Evolutionary conservation across 2,888 invertebrate species (phyloP), one percentile per base, ranked within the genome.

Genomic region (Sympetrum striolatum): DNA sequence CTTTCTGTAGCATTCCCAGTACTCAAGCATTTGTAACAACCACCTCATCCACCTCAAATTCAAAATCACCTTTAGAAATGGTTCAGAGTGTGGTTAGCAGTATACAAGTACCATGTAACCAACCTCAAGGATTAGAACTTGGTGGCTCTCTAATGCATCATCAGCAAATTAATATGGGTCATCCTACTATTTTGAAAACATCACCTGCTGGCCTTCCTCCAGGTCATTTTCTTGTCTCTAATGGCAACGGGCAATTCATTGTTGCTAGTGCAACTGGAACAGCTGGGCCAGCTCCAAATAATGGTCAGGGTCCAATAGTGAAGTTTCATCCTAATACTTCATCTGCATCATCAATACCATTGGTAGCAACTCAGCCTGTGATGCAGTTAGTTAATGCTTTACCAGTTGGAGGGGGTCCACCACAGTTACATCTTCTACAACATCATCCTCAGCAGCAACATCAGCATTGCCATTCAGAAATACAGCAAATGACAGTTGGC

Each of bases 71-170:
- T 0, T 93, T 97, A 81, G 97, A 97, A 94, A 97, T 97, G 96
- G 96, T 97, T 1, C 97, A 97, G 93, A 96, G 96, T 92, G 96
- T 96, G 4, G 96, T 97, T 90, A 96, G 96, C 91, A 96, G 95
- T 93, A 95, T 96, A 92, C 96, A 96, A 92, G 95, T 95, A 91
- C 94, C 95, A 14, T 95, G 94, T 12, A 80, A 90, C 31, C 90
- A 82, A 22, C 90, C 48, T 12, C 90, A 90, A 73, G 81, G 81
- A 22, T 44, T 60, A n/a, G 86, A 86, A 14, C 60, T 86, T 39
- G 60, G 86, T 14, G 64, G 60, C 37, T 39, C 81, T 82, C 73
- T 73, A 31, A 37, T 81, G 60, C 53, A 80, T 60, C 37, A 60
- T 64, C 86, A 93, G 90, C 93, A 93, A 39, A 60, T 86, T 31